Evolutionary conservation across 1,140 invertebrate genomes (phyloP).

Genomic region (Danaus plexippus): DNA sequence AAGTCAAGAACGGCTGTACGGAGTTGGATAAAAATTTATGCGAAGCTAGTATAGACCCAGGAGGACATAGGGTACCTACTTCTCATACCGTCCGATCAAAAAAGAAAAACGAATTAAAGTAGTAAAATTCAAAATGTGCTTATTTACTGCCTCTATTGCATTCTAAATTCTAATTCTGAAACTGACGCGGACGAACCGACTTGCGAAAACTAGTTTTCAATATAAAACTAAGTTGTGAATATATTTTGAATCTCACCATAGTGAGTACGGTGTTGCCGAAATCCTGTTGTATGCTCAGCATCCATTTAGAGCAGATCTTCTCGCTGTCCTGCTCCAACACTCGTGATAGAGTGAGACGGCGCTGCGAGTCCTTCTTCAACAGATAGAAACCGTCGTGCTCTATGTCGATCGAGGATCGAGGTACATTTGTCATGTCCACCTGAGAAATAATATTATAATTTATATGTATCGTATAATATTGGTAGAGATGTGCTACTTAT

Average conservation of each 20-base stretch:
- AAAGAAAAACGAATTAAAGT: too few species aligned
- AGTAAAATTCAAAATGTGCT: too few species aligned
- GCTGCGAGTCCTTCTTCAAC: conserved; percentile 96
- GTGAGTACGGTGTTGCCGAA: conserved; percentile 78
- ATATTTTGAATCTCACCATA: conserved; percentile 30
- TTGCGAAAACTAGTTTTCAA: too few species aligned
- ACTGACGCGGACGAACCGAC: too few species aligned
- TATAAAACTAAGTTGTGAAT: too few species aligned
- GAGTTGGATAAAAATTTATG: too few species aligned
- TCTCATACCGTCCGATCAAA: too few species aligned
- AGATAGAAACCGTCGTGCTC: conserved; percentile 95
- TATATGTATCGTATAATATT: conserved; percentile 3
- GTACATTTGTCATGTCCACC: conserved; percentile 62
- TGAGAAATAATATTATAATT: conserved; percentile 18
- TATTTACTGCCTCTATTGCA: too few species aligned
- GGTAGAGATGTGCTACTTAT: neutral
- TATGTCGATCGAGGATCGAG: conserved; percentile 65
- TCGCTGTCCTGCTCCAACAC: conserved; percentile 91
- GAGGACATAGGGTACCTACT: too few species aligned
- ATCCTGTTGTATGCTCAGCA: conserved; percentile 80
- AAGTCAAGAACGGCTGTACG: too few species aligned
- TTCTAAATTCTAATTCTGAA: too few species aligned
- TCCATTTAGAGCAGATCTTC: conserved; percentile 89
- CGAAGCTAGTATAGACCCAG: too few species aligned
- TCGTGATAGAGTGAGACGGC: conserved; percentile 90